Evolutionary conservation across 2,113 vertebrate species (phyloP).

Genomic region (Suncus etruscus): DNA sequence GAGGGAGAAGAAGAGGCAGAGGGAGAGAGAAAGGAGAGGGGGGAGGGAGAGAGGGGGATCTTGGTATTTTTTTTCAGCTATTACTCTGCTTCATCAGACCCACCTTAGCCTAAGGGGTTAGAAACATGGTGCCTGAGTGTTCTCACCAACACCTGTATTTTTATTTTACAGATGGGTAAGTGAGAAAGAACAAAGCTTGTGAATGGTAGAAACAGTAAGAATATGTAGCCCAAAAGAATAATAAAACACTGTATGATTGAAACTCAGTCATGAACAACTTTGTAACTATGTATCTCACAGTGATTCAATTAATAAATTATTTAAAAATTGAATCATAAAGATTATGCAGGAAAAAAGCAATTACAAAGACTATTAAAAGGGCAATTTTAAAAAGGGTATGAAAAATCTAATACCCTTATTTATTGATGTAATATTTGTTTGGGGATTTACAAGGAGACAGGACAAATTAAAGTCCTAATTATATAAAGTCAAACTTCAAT

Average conservation of each 20-base stretch:
- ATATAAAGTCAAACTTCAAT: conserved; percentile 22
- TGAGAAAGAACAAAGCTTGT: background rate
- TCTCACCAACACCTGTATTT: too few relatives aligned
- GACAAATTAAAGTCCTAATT: conserved; percentile 29
- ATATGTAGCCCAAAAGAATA: background rate
- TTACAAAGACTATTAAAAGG: background rate
- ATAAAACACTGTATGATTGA: too few relatives aligned
- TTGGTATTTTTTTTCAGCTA: too few relatives aligned
- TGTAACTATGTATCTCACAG: too few relatives aligned
- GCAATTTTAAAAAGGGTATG: conserved; percentile 35
- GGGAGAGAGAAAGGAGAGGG: too few relatives aligned
- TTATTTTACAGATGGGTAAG: background rate
- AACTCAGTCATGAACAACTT: too few relatives aligned
- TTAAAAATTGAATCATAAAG: background rate
- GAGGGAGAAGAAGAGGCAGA: too few relatives aligned
- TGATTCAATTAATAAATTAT: too few relatives aligned
- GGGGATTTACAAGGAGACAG: conserved; percentile 43
- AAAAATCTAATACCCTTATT: conserved; percentile 43
- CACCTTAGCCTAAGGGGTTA: too few relatives aligned
- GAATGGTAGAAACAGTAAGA: background rate
- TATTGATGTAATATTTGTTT: conserved; percentile 48
- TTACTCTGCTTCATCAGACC: too few relatives aligned
- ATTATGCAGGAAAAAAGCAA: background rate
- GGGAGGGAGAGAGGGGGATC: too few relatives aligned
- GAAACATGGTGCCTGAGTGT: too few relatives aligned